Base-by-base conservation (phyloP, 2,797 vertebrate species). In the Takifugu rubripes region DNA sequence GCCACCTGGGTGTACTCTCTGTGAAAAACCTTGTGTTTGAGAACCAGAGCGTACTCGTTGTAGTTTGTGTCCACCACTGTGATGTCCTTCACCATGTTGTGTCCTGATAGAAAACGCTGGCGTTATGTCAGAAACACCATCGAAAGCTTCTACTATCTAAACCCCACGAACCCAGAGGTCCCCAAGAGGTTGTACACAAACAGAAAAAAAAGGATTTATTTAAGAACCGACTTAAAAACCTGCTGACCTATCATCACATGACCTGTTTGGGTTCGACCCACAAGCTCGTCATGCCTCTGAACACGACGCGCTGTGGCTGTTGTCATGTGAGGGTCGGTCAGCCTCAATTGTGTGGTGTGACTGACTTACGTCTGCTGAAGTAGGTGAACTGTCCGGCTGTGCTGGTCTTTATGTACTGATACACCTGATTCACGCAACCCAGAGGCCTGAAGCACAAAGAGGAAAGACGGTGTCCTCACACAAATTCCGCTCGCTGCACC, bases 11-110 rank as follows among this genome's bases (percentile, higher is more conserved):
- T 89, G 75, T 86, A 91, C 58, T 92, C 90, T 59, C 79, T 81
- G 69, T 90, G 64, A 47, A 90, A 90, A 42, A 86, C 89, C 84
- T 85, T 91, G 85, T 90, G 72, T 71, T 93, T 93, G 68, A 91
- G 77, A 45, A 92, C 90, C 60, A 93, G 0, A 5, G 92, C 92
- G 4, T 89, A 93, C 11, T 91, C 88, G 1, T 53, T 87, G 77
- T 93, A 93, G 77, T 93, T 91, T 3, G 91, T 92, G 1, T 90
- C 88, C 68, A 93, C 89, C 51, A 93, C 89, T 1, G 90, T 92
- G 72, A 93, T 80, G 75, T 93, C 91, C 79, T 92, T 93, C 60
- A 88, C 56, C 52, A 76, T 89, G 68, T 72, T 80, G 25, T 92
- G 84, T 58, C 91, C 92, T 93, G 67, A 48, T 6, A 24, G 21